Evolutionary conservation across 2,888 invertebrate species (phyloP).

Genomic region (Allygus modestus): DNA sequence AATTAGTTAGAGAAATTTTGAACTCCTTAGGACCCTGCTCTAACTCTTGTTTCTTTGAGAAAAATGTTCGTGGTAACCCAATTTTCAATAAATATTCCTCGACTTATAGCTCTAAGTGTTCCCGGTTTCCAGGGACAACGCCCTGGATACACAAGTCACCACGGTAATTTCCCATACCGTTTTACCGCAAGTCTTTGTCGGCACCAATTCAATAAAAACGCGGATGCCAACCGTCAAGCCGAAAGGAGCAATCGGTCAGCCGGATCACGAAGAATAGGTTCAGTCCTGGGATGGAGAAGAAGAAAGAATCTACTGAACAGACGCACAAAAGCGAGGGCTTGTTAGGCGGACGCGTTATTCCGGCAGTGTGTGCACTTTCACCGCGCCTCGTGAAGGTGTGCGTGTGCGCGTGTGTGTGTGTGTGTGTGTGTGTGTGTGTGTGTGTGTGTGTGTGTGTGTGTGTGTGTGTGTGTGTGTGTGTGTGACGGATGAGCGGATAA

Average conservation of each 20-base stretch:
- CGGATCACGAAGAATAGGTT: neutral
- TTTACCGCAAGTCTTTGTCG: conserved; percentile 12
- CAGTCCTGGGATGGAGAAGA: neutral
- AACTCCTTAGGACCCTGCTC: too few relatives aligned
- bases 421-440: neutral
- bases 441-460: neutral
- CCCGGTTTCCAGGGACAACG: too few relatives aligned
- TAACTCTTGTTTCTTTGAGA: too few relatives aligned
- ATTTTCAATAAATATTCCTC: too few relatives aligned
- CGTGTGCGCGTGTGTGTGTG: neutral
- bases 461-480: neutral
- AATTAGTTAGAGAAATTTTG: too few relatives aligned
- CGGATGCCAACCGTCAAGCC: conserved; percentile 12
- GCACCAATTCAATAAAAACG: conserved; percentile 12
- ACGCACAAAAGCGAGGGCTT: neutral
- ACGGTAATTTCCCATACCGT: neutral
- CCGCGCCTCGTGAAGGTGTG: neutral
- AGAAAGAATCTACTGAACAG: neutral
- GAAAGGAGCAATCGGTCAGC: conserved; percentile 15
- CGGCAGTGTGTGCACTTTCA: neutral
- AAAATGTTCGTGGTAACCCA: too few relatives aligned
- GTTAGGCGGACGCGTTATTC: neutral
- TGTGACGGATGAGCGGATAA: conserved; percentile 1
- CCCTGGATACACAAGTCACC: too few relatives aligned
- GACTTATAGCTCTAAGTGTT: too few relatives aligned